Base-by-base conservation (phyloP, 2,797 vertebrate genomes). In the Paguma larvata region DNA sequence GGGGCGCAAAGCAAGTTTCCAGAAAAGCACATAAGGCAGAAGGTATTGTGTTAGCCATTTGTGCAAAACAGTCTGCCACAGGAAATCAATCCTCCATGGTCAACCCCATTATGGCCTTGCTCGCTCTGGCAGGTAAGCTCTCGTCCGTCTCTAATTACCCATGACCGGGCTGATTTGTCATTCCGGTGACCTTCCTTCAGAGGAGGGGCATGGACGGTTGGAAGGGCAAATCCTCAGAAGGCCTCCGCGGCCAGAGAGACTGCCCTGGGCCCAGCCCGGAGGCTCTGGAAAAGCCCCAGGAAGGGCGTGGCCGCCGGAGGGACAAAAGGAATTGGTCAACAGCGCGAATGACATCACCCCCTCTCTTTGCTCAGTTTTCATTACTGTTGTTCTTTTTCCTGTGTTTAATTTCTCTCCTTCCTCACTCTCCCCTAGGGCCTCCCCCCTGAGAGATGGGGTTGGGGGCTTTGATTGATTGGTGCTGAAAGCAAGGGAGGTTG, bases 331-430 rank as follows among this genome's bases (percentile, higher is more conserved):
- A 98, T 97, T 98, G 97, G 92, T 96, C 94, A 96, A 93, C 65
- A 56, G 89, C 92, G 48, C 2, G 88, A 96, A 97, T 97, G 85
- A 97, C 96, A 97, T 98, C 97, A 97, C 83, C 91, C 92, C 89
- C 34, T 96, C 44, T 97, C 96, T 97, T 96, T 97, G 96, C 97
- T 98, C 97, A 94, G 97, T 97, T 98, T 96, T 98, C 98, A 98
- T 96, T 97, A 93, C 94, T 95, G 97, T 97, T 97, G 96, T 97
- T 96, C 96, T 96, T 98, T 97, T 97, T 96, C 96, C 96, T 88
- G 97, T 95, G 95, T 97, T 98, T 97, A 98, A 98, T 98, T 98
- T 98, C 97, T 97, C 94, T 94, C 93, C 87, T 95, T 96, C 95
- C 94, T 96, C 90, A 67, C 84, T 94, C 96, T 97, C 97, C 97